phyloP scores from a whole-genome alignment of 2,888 invertebrate genomes.

The Cephus spinipes region DNA sequence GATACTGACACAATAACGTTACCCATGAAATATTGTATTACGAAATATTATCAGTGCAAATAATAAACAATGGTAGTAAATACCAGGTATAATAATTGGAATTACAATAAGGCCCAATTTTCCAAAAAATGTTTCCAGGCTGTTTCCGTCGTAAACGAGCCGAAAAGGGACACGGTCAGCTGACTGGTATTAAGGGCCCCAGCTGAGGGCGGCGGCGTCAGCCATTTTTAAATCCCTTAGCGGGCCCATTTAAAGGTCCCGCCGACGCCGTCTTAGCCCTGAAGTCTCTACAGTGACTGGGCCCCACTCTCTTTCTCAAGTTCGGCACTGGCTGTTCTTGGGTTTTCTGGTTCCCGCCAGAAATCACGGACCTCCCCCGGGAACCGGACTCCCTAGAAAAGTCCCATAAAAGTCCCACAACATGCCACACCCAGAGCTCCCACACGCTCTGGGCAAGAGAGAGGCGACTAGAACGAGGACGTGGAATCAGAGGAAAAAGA shows the following conservation, averaged over 20 bases:
- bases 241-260: constrained; percentile 55
- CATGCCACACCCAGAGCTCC: constrained; percentile 36
- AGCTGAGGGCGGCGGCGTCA: constrained; percentile 27
- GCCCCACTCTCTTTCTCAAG: constrained; percentile 29
- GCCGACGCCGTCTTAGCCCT: constrained; percentile 14
- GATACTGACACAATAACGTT: not conserved
- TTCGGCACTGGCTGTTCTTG: constrained; percentile 24
- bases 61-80: not conserved
- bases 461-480: not conserved
- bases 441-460: constrained; percentile 30
- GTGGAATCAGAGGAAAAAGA: not conserved
- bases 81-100: not conserved
- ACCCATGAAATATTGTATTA: not conserved
- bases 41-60: not conserved
- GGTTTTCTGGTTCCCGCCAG: constrained; percentile 24
- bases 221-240: constrained; percentile 60
- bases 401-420: constrained; percentile 41
- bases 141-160: constrained; percentile 1
- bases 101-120: not conserved
- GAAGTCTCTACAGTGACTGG: constrained; percentile 12
- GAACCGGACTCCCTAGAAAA: constrained; percentile 23
- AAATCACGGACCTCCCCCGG: constrained; percentile 24
- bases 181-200: constrained; percentile 21
- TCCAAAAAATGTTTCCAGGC: constrained; percentile 14
- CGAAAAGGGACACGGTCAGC: constrained; percentile 27